A percentile compares a stretch with the other conserved stretches of the same genome.
Conservation (phyloP, 2,888 invertebrate species). For the Agrochola lychnidis region DNA sequence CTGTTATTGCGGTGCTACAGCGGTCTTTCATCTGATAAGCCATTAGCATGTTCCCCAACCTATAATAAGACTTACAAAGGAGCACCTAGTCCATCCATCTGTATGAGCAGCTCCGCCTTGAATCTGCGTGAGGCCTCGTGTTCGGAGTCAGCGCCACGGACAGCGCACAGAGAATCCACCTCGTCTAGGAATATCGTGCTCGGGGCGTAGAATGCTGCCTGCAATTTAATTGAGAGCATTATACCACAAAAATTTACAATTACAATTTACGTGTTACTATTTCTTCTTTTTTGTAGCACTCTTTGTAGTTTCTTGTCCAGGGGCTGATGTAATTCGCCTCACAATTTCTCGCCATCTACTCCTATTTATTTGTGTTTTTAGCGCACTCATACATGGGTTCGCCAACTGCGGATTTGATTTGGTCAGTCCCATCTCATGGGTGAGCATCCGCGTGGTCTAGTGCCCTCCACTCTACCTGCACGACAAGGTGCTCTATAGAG, state of each 20-base stretch:
- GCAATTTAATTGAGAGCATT: constrained; percentile 52
- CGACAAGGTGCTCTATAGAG: too few relatives aligned
- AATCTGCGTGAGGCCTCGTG: constrained; percentile 96
- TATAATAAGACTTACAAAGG: constrained; percentile 83
- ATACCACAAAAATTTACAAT: background rate
- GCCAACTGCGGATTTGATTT: too few relatives aligned
- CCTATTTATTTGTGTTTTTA: too few relatives aligned
- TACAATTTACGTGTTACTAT: too few relatives aligned
- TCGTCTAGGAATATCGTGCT: constrained; percentile 98
- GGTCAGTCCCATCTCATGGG: too few relatives aligned
- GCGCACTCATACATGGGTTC: too few relatives aligned
- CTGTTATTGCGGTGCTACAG: background rate
- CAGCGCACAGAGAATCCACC: constrained; percentile 96
- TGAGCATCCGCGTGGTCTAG: too few relatives aligned
- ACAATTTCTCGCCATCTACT: too few relatives aligned
- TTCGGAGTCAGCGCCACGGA: constrained; percentile 95
- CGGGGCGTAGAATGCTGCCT: constrained; percentile 96
- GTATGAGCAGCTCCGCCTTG: constrained; percentile 96
- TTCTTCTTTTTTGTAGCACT: too few relatives aligned
- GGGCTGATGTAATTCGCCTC: too few relatives aligned
- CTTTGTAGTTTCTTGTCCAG: too few relatives aligned
- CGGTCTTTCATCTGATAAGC: background rate
- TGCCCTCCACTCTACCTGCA: too few relatives aligned
- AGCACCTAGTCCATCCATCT: constrained; percentile 96
- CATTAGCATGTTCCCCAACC: background rate